Base-by-base conservation (phyloP, 2,888 invertebrate species). In the Hirtodrosophila alboralis region DNA sequence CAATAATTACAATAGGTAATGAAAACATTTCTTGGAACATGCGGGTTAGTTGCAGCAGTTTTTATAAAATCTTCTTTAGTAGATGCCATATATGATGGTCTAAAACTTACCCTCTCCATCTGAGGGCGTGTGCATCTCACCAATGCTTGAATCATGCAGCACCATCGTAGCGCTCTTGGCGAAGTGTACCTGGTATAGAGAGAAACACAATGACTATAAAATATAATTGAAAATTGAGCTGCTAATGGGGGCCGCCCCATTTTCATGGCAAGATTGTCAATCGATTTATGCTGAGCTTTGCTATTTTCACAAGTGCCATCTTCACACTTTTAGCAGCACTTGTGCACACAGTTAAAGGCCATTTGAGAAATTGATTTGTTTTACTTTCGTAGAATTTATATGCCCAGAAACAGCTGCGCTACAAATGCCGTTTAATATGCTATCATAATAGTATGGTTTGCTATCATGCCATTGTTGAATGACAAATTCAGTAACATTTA, bases 111-210 rank as follows among this genome's bases (percentile, higher is more conserved):
- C 76, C 68, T 86, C 56, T 1, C 13, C 33, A 21, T 69, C 87
- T 61, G 87, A 64, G n/a, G 88, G 87, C 36, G 84, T 88, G 52
- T 79, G 81, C 52, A 79, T 69, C 26, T 87, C 78, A 10, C 73
- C 71, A 45, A 58, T 67, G 53, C 93, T 93, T 68, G 91, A 91
- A 61, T 78, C 76, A 44, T 92, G 92, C 53, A 91, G 91, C 58
- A 91, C 91, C 89, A 77, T 64, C 16, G 81, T 74, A 74, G 77
- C 84, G 65, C 78, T 78, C 54, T 93, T 93, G 67, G 93, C 92
- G 91, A 94, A 94, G 87, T 93, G 93, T 79, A 94, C 94, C 94
- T 94, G 88, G 5, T 70, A 64, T 57, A 36, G 31, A 45, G 45
- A 62, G 5, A 34, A 18, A 33, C 13, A 57, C 14, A 59, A 23